Percentiles rank a stretch among this genome's conserved stretches.
Evolutionary conservation across 2,888 invertebrate genomes (phyloP).

Genomic region (Drosophila kokeensis): DNA sequence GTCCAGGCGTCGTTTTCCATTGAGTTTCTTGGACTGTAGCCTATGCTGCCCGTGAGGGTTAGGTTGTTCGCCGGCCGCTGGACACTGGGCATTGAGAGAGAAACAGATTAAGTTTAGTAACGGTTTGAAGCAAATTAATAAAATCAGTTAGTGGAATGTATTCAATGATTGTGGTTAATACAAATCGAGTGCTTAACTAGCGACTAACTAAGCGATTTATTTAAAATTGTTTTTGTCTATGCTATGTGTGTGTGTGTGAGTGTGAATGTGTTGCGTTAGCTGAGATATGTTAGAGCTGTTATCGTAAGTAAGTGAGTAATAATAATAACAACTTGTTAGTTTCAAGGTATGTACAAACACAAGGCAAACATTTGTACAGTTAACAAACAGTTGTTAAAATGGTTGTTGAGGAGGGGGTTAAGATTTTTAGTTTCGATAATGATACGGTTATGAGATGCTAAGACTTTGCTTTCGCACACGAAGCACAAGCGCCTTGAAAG

Average conservation of each 20-base stretch:
- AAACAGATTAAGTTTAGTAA: background rate
- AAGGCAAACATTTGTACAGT: slow-evolving; percentile 75
- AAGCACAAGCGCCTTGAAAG: slow-evolving; percentile 41
- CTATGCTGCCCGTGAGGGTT: slow-evolving; percentile 66
- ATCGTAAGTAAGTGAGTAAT: background rate
- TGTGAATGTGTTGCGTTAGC: slow-evolving; percentile 35
- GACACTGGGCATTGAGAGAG: slow-evolving; percentile 40
- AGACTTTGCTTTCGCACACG: slow-evolving; percentile 12
- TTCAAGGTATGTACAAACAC: slow-evolving; percentile 44
- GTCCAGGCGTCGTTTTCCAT: slow-evolving; percentile 76
- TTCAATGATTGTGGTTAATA: slow-evolving; percentile 46
- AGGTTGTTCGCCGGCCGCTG: slow-evolving; percentile 73
- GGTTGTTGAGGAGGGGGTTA: slow-evolving; percentile 26
- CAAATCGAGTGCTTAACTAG: slow-evolving; percentile 58
- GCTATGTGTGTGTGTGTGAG: slow-evolving; percentile 31
- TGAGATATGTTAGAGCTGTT: slow-evolving; percentile 18
- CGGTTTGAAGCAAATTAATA: background rate
- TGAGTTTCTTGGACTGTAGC: slow-evolving; percentile 75
- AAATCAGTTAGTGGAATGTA: slow-evolving; percentile 13
- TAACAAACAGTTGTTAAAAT: slow-evolving; percentile 43
- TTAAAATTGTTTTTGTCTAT: slow-evolving; percentile 34
- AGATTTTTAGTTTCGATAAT: slow-evolving; percentile 28
- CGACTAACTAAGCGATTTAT: slow-evolving; percentile 62
- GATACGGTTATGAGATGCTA: slow-evolving; percentile 24
- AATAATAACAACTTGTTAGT: slow-evolving; percentile 35